These are phyloP conservation scores for Pandemis corylana DNA, from an alignment of 2,888 invertebrate genomes.

Conservation along the genomic window DNA sequence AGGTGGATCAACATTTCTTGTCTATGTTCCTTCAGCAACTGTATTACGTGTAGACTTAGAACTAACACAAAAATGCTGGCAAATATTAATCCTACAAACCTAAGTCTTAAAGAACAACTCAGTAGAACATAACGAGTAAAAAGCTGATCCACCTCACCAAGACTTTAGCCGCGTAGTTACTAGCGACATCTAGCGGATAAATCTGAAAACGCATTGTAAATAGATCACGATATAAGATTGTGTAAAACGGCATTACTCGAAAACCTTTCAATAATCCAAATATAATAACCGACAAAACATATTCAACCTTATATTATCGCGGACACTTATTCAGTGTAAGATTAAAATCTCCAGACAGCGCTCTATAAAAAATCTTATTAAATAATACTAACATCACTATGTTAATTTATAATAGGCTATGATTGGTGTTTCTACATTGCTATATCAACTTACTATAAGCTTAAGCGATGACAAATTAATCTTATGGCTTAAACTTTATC, in stretches of 20 bases:
- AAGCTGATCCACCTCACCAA: too few species aligned
- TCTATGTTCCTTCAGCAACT: neutral
- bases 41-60: too few species aligned
- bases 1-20: constrained; percentile 17
- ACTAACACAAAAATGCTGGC: too few species aligned
- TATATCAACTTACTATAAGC: constrained; percentile 63
- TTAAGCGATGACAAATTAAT: constrained; percentile 66
- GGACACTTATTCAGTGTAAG: neutral
- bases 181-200: constrained; percentile 10
- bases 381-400: constrained; percentile 82
- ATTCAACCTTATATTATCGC: neutral
- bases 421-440: constrained; percentile 82
- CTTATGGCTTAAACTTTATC: constrained; percentile 43
- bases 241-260: neutral
- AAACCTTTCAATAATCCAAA: neutral
- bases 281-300: neutral
- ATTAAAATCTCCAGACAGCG: constrained; percentile 42
- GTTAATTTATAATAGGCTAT: constrained; percentile 79
- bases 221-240: constrained; percentile 5
- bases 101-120: too few species aligned
- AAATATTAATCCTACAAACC: too few species aligned
- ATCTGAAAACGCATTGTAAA: neutral
- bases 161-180: too few species aligned
- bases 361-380: constrained; percentile 71
- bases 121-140: too few species aligned